Conservation (phyloP, 2,797 vertebrate species). For the Falco naumanni region DNA sequence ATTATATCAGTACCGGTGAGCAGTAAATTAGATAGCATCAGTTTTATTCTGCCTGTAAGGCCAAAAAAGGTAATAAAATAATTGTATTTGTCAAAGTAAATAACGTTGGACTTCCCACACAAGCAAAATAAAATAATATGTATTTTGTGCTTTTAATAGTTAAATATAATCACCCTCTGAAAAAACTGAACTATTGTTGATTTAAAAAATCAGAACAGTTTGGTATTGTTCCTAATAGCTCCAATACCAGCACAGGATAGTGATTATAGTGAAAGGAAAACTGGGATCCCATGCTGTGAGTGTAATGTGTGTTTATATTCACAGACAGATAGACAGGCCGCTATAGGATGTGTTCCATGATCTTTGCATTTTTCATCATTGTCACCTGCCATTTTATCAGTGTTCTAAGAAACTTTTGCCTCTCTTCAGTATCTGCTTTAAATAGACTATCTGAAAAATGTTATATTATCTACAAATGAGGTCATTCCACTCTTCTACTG, state of each 20-base stretch:
- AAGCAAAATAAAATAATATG: not conserved
- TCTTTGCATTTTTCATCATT: not conserved
- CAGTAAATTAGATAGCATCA: not conserved
- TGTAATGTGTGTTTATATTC: not conserved
- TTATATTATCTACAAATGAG: not conserved
- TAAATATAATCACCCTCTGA: not conserved
- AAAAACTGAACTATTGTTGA: not conserved
- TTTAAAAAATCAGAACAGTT: not conserved
- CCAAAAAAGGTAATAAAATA: not conserved
- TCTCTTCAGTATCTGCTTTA: not conserved
- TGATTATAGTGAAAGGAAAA: not conserved
- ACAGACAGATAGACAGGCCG: not conserved
- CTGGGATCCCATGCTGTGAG: not conserved
- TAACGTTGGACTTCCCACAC: not conserved
- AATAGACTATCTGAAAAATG: not conserved
- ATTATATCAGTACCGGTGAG: not conserved
- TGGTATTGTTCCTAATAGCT: not conserved
- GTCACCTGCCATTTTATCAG: not conserved
- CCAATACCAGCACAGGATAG: not conserved
- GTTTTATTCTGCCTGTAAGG: not conserved
- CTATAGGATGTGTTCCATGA: not conserved
- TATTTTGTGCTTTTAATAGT: not conserved
- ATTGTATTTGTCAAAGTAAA: not conserved
- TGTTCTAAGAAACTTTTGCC: not conserved
- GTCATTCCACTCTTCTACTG: not conserved